These are phyloP conservation scores for Gallinago jamesoni DNA, from an alignment of 2,113 vertebrate species.

Conservation along the genomic window DNA sequence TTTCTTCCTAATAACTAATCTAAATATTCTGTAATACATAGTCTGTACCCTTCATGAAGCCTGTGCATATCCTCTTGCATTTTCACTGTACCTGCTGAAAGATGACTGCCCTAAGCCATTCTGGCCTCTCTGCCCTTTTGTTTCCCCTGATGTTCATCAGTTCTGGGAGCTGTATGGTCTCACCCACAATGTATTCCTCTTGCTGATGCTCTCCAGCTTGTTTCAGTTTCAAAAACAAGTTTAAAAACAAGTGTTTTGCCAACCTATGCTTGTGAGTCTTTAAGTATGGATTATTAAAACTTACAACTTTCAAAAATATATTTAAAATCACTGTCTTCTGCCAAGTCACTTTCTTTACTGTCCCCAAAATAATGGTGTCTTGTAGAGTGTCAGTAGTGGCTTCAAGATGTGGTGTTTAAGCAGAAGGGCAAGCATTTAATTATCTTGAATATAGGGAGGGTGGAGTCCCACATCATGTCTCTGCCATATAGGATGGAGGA, in stretches of 20 bases:
- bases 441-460: neutral
- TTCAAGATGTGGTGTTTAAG: neutral
- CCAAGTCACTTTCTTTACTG: neutral
- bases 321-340: neutral
- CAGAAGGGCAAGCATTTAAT: neutral
- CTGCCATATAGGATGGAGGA: neutral
- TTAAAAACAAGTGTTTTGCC: neutral
- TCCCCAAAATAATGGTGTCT: neutral
- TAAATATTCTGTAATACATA: neutral
- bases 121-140: neutral
- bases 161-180: neutral
- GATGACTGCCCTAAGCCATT: neutral
- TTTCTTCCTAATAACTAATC: no score
- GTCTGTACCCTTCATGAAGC: neutral
- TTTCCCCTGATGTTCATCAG: neutral
- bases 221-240: neutral
- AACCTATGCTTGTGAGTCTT: neutral
- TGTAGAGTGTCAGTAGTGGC: neutral
- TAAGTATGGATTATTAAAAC: neutral
- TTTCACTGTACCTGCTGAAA: neutral
- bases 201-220: neutral
- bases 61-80: neutral
- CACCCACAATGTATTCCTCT: neutral
- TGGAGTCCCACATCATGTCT: neutral
- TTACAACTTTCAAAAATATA: neutral